These are phyloP conservation scores for Hydroisotoma schaefferi DNA, from an alignment of 2,888 invertebrate species.

Conservation along the genomic window DNA sequence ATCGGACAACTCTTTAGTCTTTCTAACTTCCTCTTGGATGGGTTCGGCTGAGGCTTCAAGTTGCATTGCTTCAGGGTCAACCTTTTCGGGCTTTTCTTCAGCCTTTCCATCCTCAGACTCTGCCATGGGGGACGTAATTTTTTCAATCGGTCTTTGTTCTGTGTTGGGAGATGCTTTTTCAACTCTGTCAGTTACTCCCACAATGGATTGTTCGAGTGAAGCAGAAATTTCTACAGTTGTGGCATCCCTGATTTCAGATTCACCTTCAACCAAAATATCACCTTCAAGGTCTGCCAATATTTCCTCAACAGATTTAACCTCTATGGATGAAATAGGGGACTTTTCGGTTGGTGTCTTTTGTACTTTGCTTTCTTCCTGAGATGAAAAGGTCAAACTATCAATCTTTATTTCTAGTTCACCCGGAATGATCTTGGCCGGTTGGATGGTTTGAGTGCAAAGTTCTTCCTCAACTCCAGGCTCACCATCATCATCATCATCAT, in stretches of 20 bases:
- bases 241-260: no score
- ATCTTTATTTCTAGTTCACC: no score
- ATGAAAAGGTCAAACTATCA: no score
- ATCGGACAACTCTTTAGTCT: constrained; percentile 27
- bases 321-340: no score
- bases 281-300: no score
- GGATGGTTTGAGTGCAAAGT: constrained; percentile 23
- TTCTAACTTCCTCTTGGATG: constrained; percentile 12
- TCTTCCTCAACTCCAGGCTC: constrained; percentile 30
- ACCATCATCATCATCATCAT: constrained; percentile 16
- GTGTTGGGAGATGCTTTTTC: no score
- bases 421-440: not conserved
- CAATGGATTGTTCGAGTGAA: no score
- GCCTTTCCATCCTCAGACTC: not conserved
- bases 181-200: no score
- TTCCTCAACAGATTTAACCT: no score
- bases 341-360: constrained; percentile 7
- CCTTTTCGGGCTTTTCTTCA: not conserved
- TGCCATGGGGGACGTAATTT: not conserved
- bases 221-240: no score
- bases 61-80: constrained; percentile 13
- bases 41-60: constrained; percentile 8
- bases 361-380: not conserved
- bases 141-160: no score
- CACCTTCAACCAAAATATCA: no score